Conservation (phyloP, 2,797 vertebrate species). For the Oreochromis mossambicus region DNA sequence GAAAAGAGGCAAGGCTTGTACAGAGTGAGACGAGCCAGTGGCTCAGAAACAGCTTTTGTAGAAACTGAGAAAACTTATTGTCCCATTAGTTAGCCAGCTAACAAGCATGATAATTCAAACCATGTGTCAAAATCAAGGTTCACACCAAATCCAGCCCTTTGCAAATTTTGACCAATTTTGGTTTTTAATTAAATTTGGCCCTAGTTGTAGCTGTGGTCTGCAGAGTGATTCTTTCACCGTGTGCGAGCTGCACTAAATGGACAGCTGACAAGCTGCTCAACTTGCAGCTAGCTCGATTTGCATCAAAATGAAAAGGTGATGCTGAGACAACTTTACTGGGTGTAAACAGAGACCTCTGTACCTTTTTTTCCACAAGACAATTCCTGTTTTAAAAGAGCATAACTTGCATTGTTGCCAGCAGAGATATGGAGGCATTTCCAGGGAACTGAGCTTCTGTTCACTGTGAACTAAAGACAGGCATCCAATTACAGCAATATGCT, state of each 20-base stretch:
- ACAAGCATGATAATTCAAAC: background rate
- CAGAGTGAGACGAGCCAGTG: background rate
- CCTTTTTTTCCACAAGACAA: background rate
- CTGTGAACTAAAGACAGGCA: background rate
- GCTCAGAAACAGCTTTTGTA: background rate
- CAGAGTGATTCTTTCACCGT: background rate
- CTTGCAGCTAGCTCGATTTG: background rate
- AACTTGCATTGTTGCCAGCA: background rate
- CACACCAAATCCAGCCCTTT: background rate
- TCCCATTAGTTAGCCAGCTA: background rate
- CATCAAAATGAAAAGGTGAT: background rate
- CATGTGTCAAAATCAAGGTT: background rate
- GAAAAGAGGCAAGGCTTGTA: background rate
- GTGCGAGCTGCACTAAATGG: accelerated
- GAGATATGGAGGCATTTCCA: background rate
- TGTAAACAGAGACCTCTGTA: background rate
- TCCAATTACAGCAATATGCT: background rate
- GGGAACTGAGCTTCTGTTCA: background rate
- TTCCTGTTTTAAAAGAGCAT: background rate
- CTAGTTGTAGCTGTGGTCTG: background rate
- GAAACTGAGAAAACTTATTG: accelerated
- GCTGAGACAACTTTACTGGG: accelerated
- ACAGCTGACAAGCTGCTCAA: background rate
- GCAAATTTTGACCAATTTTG: background rate
- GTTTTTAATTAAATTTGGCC: background rate